These are phyloP conservation scores for Haliclona indistincta DNA, from an alignment of 37 sponge, comb jelly and placozoan genomes.

Conservation along the genomic window DNA sequence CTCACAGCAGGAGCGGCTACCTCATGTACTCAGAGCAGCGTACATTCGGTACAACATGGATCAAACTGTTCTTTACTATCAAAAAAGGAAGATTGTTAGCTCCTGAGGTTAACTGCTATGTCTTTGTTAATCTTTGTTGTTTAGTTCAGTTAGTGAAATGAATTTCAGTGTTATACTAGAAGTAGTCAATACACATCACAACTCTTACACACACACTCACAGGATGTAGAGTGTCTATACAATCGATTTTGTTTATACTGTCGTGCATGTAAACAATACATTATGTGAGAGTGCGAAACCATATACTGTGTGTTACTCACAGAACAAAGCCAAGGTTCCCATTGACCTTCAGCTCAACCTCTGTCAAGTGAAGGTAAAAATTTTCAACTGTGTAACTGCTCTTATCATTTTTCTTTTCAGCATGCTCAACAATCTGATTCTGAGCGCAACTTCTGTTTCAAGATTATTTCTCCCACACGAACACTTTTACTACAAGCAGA, in stretches of 20 bases:
- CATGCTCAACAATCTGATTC: constrained; percentile 47
- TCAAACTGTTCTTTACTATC: constrained; percentile 56
- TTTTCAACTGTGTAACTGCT: too few species aligned
- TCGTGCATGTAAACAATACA: too few species aligned
- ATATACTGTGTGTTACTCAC: too few species aligned
- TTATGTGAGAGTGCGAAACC: too few species aligned
- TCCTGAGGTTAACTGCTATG: constrained; percentile 47
- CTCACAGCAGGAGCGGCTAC: constrained; percentile 48
- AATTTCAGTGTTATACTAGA: neutral
- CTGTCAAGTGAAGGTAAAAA: constrained; percentile 77
- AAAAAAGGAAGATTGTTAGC: constrained; percentile 56
- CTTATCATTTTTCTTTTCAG: constrained; percentile 15
- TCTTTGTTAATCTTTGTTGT: too few species aligned
- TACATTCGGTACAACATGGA: constrained; percentile 73
- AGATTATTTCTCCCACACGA: constrained; percentile 69
- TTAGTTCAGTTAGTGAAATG: neutral
- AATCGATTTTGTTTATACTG: too few species aligned
- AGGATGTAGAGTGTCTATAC: too few species aligned
- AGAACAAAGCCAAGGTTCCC: constrained; percentile 48
- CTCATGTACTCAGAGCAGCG: constrained; percentile 59
- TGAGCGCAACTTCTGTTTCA: constrained; percentile 86
- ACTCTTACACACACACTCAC: constrained; percentile 11
- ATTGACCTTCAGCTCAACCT: constrained; percentile 66
- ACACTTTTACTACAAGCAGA: constrained; percentile 84
- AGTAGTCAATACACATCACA: neutral